Conservation (phyloP, 2,797 vertebrate genomes). For the Microctenopoma stevenorrisi region DNA sequence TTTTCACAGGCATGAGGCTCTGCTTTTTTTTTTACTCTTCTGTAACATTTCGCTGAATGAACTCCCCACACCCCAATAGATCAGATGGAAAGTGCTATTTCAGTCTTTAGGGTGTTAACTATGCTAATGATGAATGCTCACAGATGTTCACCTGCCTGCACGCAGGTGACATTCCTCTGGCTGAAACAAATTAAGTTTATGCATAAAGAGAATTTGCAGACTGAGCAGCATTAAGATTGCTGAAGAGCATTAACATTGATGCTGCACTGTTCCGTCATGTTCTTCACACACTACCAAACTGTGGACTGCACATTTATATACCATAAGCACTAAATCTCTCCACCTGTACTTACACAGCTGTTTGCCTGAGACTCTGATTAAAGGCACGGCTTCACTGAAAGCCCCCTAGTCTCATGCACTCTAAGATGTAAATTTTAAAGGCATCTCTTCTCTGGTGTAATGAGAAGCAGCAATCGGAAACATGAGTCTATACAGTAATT, state of each 20-base stretch:
- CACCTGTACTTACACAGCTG: constrained; percentile 67
- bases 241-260: neutral
- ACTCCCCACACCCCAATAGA: neutral
- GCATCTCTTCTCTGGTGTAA: constrained; percentile 27
- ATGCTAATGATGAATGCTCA: no score
- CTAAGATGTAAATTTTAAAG: constrained; percentile 54
- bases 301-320: constrained; percentile 8
- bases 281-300: constrained; percentile 4
- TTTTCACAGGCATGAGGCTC: neutral
- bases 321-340: constrained; percentile 10
- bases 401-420: constrained; percentile 61
- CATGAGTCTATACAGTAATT: constrained; percentile 56
- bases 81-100: no score
- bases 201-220: no score
- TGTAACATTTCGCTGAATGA: neutral
- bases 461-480: constrained; percentile 44
- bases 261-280: neutral
- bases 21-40: neutral
- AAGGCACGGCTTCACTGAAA: constrained; percentile 38
- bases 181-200: no score
- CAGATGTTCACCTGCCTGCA: no score
- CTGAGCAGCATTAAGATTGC: neutral
- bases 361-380: constrained; percentile 57
- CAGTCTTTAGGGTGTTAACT: no score
- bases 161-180: no score